Conservation (phyloP, 2,113 vertebrate genomes). For the Tor tambroides region DNA sequence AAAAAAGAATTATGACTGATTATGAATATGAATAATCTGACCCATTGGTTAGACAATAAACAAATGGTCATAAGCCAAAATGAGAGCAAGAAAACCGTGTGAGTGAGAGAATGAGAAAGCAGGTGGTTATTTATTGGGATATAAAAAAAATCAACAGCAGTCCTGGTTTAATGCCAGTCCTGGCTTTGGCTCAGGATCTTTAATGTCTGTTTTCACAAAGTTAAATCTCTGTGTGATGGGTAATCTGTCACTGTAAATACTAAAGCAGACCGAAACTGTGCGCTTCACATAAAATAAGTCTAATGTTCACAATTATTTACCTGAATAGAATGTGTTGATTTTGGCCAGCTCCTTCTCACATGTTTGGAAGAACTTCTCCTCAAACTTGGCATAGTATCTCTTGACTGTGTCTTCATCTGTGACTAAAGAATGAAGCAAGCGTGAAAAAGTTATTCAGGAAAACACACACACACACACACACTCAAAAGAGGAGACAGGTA, state of each 20-base stretch:
- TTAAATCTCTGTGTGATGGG: not conserved
- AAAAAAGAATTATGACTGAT: too few relatives aligned
- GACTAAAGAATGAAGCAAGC: slow-evolving; percentile 74
- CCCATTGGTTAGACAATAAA: not conserved
- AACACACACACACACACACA: slow-evolving; percentile 18
- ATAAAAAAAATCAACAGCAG: not conserved
- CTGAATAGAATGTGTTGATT: slow-evolving; percentile 99
- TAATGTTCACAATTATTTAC: slow-evolving; percentile 98
- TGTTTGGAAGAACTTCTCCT: slow-evolving; percentile 99
- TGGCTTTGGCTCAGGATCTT: not conserved
- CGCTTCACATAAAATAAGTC: slow-evolving; percentile 85
- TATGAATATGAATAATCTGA: too few relatives aligned
- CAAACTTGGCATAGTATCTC: slow-evolving; percentile 97
- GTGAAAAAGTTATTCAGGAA: slow-evolving; percentile 20
- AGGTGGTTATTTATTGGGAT: not conserved
- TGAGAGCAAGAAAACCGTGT: not conserved
- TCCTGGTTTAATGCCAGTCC: not conserved
- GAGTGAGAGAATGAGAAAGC: not conserved
- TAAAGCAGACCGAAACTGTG: slow-evolving; percentile 61
- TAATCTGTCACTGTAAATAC: not conserved
- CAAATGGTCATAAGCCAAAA: not conserved
- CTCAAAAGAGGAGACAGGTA: not conserved
- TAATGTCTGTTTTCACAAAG: not conserved
- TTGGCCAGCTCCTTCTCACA: slow-evolving; percentile 99
- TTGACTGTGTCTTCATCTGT: slow-evolving; percentile 96